phyloP scores from a whole-genome alignment of 37 sponge, comb jelly and placozoan genomes.

The Geodia barretti region DNA sequence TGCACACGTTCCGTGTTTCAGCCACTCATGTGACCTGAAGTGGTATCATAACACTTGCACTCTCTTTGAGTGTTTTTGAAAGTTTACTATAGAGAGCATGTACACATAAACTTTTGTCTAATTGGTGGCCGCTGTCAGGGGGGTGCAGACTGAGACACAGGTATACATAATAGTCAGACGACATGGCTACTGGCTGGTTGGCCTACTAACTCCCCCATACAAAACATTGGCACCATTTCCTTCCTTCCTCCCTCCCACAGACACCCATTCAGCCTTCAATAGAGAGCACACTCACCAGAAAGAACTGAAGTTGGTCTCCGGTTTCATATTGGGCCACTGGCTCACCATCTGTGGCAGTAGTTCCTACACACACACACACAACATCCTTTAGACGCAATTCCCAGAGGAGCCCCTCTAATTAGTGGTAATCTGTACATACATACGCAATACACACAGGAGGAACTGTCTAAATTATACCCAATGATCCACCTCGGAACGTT shows the following conservation, averaged over 20 bases:
- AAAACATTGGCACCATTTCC: too few species aligned
- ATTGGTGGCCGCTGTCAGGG: background rate
- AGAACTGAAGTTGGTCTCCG: background rate
- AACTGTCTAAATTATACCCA: background rate
- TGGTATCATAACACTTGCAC: too few species aligned
- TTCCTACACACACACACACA: background rate
- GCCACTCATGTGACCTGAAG: slow-evolving; percentile 33
- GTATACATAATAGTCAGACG: too few species aligned
- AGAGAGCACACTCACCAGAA: slow-evolving; percentile 11
- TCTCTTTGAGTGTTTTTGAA: too few species aligned
- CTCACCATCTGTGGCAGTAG: background rate
- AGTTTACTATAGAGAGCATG: too few species aligned
- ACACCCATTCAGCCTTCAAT: background rate
- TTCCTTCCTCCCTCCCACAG: background rate
- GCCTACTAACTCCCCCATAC: too few species aligned
- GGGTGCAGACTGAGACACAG: too few species aligned
- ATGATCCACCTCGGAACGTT: too few species aligned
- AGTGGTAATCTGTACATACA: too few species aligned
- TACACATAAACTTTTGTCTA: background rate
- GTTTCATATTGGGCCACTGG: slow-evolving; percentile 2
- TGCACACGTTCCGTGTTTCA: slow-evolving; percentile 29
- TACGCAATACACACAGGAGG: background rate
- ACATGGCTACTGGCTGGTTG: too few species aligned
- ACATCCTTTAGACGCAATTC: background rate
- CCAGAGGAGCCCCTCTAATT: too few species aligned